Base-by-base conservation (phyloP, 2,113 vertebrate genomes). In the Panthera tigris region DNA sequence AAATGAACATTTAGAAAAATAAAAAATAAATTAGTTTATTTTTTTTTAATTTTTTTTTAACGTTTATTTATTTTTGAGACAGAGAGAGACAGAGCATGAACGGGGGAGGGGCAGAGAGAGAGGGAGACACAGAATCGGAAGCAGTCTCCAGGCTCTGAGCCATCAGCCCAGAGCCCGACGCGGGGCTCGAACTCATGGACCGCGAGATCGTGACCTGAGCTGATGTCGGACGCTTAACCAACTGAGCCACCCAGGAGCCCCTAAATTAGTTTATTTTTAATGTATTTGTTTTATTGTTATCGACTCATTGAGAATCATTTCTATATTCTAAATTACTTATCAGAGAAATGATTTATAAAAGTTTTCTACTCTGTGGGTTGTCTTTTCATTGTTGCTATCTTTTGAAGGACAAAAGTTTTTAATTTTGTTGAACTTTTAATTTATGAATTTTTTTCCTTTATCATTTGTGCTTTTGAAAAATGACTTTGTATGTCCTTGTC, bases 401-500 rank as follows among this genome's bases (percentile, higher is more conserved):
- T 84, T 92, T 90, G 29, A 84, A 92, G 52, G 69, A 89, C 6
- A 76, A 25, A 76, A 14, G 3, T 63, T 92, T 41, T 89, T 71
- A 83, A 84, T 92, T 94, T 89, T 89, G n/a, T 66, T 68, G 18
- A 92, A 89, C 25, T 90, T 74, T 48, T n/a, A 27, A 21, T 36
- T 45, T 80, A n/a, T 68, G n/a, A 57, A 36, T 33, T 91, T 73
- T 90, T 94, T 65, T 61, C 4, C 65, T 90, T 79, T 66, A 65
- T 68, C 61, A 31, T 11, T 27, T 91, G 45, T 79, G 16, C 88
- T 90, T 79, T 91, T 74, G 66, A 31, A 66, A 31, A 91, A 68
- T 80, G 74, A 63, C n/a, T 90, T 33, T 33, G 45, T 45, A 19
- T 91, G 78, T 80, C 33, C 11, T 29, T 11, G 10, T 84, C 5